Conservation (phyloP, 2,113 vertebrate species). For the Pimephales promelas region DNA sequence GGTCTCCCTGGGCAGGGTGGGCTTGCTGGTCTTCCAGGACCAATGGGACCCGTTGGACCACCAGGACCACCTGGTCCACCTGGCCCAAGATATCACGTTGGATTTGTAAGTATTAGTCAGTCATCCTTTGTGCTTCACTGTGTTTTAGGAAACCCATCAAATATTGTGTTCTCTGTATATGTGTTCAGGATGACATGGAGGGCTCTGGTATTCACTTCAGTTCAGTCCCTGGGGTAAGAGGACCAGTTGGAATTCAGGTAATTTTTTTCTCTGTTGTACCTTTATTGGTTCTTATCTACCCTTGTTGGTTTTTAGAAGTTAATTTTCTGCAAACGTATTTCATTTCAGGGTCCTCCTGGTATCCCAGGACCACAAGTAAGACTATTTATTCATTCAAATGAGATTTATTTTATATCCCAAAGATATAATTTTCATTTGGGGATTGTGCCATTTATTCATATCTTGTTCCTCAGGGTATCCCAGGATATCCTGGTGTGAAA, state of each 20-base stretch:
- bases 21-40: constrained; percentile 85
- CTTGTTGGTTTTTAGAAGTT: background rate
- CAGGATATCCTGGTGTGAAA: constrained; percentile 69
- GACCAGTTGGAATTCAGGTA: constrained; percentile 82
- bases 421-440: background rate
- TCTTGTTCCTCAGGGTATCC: constrained; percentile 67
- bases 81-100: constrained; percentile 73
- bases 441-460: background rate
- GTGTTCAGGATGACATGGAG: constrained; percentile 90
- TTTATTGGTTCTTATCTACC: background rate
- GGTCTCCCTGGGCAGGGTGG: constrained; percentile 81
- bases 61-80: constrained; percentile 85
- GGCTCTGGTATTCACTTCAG: constrained; percentile 77
- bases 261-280: constrained; percentile 21
- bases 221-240: constrained; percentile 69
- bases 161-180: constrained; percentile 1
- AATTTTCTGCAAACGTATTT: constrained; percentile 7
- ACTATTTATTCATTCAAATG: constrained; percentile 19
- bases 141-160: background rate
- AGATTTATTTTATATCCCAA: background rate
- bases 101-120: constrained; percentile 85
- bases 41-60: constrained; percentile 84
- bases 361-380: constrained; percentile 75
- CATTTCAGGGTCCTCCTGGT: constrained; percentile 74
- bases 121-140: background rate